These are phyloP conservation scores for Lampropteryx suffumata DNA, from an alignment of 2,888 invertebrate species.

Conservation along the genomic window DNA sequence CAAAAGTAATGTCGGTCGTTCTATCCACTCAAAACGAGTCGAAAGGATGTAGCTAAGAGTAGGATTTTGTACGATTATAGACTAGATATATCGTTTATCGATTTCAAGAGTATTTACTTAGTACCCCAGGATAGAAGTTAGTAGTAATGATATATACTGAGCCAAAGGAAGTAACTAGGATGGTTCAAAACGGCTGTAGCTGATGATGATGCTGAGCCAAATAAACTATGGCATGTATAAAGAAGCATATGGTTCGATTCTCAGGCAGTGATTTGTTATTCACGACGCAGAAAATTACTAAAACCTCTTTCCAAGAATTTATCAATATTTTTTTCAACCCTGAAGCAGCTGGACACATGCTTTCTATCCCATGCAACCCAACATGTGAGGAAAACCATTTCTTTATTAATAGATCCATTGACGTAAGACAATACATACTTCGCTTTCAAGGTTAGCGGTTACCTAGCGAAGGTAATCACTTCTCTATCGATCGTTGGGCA, in stretches of 20 bases:
- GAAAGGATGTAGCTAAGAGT: too few species aligned
- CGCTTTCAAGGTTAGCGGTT: slow-evolving; percentile 16
- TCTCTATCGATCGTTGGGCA: slow-evolving; percentile 9
- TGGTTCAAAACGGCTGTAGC: too few species aligned
- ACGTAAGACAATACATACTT: slow-evolving; percentile 20
- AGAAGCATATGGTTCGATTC: background rate
- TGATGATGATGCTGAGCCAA: too few species aligned
- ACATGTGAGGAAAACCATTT: slow-evolving; percentile 28
- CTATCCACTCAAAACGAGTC: too few species aligned
- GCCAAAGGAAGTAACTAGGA: too few species aligned
- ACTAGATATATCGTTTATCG: too few species aligned
- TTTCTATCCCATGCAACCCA: slow-evolving; percentile 25
- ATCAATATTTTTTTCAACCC: slow-evolving; percentile 1
- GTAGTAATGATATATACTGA: too few species aligned
- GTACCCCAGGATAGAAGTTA: too few species aligned
- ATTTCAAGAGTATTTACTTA: too few species aligned
- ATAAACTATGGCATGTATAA: too few species aligned
- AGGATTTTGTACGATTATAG: too few species aligned
- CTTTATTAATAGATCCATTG: slow-evolving; percentile 24
- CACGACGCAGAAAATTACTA: slow-evolving; percentile 2
- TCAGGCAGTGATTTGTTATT: slow-evolving; percentile 1
- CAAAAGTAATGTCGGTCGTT: too few species aligned
- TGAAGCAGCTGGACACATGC: slow-evolving; percentile 28
- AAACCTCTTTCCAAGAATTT: slow-evolving; percentile 14
- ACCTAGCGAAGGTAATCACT: slow-evolving; percentile 10